phyloP scores from a whole-genome alignment of 1,140 invertebrate species.

The Brachystomella parvula region DNA sequence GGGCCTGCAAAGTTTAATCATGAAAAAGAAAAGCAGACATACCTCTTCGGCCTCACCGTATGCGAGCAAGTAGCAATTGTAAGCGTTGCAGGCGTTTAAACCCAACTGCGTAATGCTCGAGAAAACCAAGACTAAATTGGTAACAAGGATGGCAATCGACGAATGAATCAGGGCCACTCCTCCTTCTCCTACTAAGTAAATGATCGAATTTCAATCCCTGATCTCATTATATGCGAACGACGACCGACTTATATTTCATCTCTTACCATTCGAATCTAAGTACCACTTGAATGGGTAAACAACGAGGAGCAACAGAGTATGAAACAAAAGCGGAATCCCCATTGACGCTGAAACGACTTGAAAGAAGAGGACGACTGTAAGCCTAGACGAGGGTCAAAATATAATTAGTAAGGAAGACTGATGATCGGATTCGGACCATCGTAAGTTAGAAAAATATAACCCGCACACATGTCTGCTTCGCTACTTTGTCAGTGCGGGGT shows the following conservation, averaged over 20 bases:
- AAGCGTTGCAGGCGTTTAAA: conserved; percentile 34
- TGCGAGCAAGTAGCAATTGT: conserved; percentile 37
- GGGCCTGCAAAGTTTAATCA: not conserved
- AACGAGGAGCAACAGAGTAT: conserved; percentile 29
- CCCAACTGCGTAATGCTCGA: conserved; percentile 28
- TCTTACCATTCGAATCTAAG: conserved; percentile 3
- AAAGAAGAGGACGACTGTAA: conserved; percentile 29
- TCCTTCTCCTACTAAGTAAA: not conserved
- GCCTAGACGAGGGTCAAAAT: conserved; percentile 14
- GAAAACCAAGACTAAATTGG: conserved; percentile 35
- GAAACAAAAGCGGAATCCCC: conserved; percentile 32
- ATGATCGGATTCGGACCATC: too few species aligned
- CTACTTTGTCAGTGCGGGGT: too few species aligned
- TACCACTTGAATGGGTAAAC: conserved; percentile 30
- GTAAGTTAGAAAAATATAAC: too few species aligned
- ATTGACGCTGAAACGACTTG: conserved; percentile 35
- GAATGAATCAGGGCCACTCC: conserved; percentile 34
- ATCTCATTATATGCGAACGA: not conserved
- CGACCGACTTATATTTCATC: too few species aligned
- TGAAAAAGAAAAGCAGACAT: not conserved
- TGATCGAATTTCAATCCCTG: too few species aligned
- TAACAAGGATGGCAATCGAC: conserved; percentile 33
- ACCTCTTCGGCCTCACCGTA: conserved; percentile 25
- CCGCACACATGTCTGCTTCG: too few species aligned
- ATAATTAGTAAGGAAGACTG: too few species aligned